A percentile compares a stretch with the other conserved stretches of the same genome.
Evolutionary conservation across 2,888 invertebrate species (phyloP).

Genomic region (Choreutis nemorana): DNA sequence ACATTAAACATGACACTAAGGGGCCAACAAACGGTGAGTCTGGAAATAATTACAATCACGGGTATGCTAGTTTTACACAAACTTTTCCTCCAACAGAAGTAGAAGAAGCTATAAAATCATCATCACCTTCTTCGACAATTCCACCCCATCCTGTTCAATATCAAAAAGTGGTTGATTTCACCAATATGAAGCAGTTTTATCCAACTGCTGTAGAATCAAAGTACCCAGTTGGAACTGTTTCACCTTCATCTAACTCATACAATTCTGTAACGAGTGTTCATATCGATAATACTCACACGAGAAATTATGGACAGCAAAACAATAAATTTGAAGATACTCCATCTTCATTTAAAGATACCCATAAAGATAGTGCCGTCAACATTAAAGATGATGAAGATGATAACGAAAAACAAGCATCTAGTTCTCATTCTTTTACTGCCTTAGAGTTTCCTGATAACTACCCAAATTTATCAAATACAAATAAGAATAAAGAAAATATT

Average conservation of each 20-base stretch:
- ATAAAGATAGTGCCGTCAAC: conserved; percentile 19
- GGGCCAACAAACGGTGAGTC: conserved; percentile 21
- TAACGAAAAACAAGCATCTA: conserved; percentile 19
- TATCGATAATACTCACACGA: conserved; percentile 19
- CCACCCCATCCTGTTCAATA: conserved; percentile 18
- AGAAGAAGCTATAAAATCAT: conserved; percentile 23
- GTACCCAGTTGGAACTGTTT: conserved; percentile 20
- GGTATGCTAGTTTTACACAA: conserved; percentile 18
- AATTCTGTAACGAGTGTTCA: conserved; percentile 8
- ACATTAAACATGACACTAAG: conserved; percentile 23
- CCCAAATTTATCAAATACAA: conserved; percentile 19
- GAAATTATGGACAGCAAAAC: conserved; percentile 19
- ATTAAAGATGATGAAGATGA: conserved; percentile 19
- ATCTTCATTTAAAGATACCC: conserved; percentile 13
- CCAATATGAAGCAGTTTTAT: conserved; percentile 35
- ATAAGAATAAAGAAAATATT: conserved; percentile 14
- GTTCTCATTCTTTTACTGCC: conserved; percentile 15
- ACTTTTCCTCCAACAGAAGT: conserved; percentile 21
- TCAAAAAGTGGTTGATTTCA: conserved; percentile 47
- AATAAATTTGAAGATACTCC: conserved; percentile 19
- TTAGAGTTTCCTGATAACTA: conserved; percentile 9
- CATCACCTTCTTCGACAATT: too few relatives aligned
- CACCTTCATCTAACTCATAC: conserved; percentile 11
- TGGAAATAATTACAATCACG: conserved; percentile 21
- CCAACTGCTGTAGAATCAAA: conserved; percentile 33